Conservation (phyloP, 2,797 vertebrate genomes). For the Myotis findleyi region DNA sequence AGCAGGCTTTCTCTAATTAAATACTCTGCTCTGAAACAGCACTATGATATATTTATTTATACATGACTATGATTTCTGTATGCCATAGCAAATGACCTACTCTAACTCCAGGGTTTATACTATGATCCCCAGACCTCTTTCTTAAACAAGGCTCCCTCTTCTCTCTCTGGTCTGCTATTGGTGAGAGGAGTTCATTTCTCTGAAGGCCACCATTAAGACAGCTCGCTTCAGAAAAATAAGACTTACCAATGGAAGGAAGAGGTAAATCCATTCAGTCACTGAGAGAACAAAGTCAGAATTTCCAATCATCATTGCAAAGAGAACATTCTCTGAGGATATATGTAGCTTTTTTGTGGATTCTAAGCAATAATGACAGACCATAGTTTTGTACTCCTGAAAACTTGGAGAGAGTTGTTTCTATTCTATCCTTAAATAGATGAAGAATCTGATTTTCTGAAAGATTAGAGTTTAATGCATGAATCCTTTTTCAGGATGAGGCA, state of each 20-base stretch:
- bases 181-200: not conserved
- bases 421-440: conserved; percentile 5
- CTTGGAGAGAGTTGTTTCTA: not conserved
- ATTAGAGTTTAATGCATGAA: conserved; percentile 26
- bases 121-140: not conserved
- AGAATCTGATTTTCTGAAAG: not conserved
- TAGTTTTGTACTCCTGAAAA: not conserved
- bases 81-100: conserved; percentile 18
- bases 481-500: not conserved
- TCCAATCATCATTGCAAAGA: not conserved
- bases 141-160: not conserved
- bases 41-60: not conserved
- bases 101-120: not conserved
- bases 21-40: not conserved
- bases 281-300: conserved; percentile 2
- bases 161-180: not conserved
- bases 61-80: not conserved
- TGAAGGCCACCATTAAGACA: conserved; percentile 5
- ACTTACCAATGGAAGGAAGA: not conserved
- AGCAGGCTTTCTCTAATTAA: conserved; percentile 1
- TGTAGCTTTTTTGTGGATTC: not conserved
- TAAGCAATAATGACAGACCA: not conserved
- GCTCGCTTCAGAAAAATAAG: not conserved
- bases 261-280: not conserved
- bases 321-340: not conserved